A percentile compares a stretch with the other conserved stretches of the same genome.
Evolutionary conservation across 2,888 invertebrate species (phyloP).

Genomic region (Drosophila mimetica): DNA sequence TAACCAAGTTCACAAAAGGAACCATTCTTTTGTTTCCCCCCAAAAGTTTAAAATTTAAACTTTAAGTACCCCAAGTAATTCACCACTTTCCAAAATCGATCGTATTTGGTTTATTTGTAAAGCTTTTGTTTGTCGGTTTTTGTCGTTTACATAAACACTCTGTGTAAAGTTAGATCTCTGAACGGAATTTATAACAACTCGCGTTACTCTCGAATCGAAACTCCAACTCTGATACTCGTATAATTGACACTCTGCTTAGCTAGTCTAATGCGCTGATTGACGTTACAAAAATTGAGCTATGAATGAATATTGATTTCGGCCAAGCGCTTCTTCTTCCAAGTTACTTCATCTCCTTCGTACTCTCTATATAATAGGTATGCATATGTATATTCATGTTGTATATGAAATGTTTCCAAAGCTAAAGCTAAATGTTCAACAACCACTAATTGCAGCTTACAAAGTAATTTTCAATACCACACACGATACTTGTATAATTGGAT

Average conservation of each 20-base stretch:
- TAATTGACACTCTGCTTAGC: conserved; percentile 61
- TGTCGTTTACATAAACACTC: conserved; percentile 45
- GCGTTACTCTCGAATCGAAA: conserved; percentile 59
- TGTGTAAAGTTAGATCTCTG: conserved; percentile 75
- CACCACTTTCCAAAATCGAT: neutral
- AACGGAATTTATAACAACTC: conserved; percentile 81
- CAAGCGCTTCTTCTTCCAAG: conserved; percentile 50
- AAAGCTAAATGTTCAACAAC: conserved; percentile 78
- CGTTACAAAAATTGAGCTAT: conserved; percentile 48
- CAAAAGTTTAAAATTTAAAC: too few relatives aligned
- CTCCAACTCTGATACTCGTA: conserved; percentile 27
- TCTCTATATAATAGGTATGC: conserved; percentile 41
- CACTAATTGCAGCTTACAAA: conserved; percentile 78
- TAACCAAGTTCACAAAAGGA: too few relatives aligned
- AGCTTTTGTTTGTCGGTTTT: conserved; percentile 35
- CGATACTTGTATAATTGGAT: conserved; percentile 61
- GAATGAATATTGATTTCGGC: conserved; percentile 45
- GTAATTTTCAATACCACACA: conserved; percentile 72
- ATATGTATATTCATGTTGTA: conserved; percentile 48
- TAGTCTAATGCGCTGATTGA: conserved; percentile 48
- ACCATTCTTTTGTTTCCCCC: too few relatives aligned
- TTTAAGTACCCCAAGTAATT: neutral
- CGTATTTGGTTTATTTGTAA: conserved; percentile 34
- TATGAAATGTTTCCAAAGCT: conserved; percentile 63
- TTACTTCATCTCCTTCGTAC: conserved; percentile 12